These are phyloP conservation scores for Rotaria magnacalcarata DNA, from an alignment of 2,888 invertebrate species.

Conservation along the genomic window DNA sequence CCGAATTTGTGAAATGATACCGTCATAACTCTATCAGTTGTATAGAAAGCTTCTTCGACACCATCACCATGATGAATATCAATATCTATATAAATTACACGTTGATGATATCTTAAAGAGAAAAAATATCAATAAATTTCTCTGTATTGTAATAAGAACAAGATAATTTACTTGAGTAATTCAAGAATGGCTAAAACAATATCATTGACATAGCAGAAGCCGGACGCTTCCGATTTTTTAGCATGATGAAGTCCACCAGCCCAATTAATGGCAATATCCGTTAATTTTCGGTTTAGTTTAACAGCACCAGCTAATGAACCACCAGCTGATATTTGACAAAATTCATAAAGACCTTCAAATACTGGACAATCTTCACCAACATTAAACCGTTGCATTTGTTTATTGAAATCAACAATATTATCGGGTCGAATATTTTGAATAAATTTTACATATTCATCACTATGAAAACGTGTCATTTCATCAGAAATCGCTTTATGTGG, in stretches of 20 bases:
- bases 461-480: slow-evolving; percentile 99
- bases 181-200: slow-evolving; percentile 95
- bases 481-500: slow-evolving; percentile 98
- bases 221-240: slow-evolving; percentile 96
- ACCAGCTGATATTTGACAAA: slow-evolving; percentile 94
- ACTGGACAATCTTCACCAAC: slow-evolving; percentile 99
- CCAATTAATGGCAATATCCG: slow-evolving; percentile 99
- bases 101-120: slow-evolving; percentile 69
- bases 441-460: slow-evolving; percentile 96
- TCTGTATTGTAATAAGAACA: too few relatives aligned
- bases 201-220: slow-evolving; percentile 98
- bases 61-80: slow-evolving; percentile 99
- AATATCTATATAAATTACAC: slow-evolving; percentile 95
- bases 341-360: slow-evolving; percentile 97
- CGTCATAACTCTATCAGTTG: slow-evolving; percentile 98
- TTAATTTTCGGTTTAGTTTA: slow-evolving; percentile 93
- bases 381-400: slow-evolving; percentile 90
- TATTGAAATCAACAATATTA: slow-evolving; percentile 97
- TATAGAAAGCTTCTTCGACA: slow-evolving; percentile 97
- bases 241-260: slow-evolving; percentile 98
- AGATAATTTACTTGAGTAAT: slow-evolving; percentile 69
- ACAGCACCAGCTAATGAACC: slow-evolving; percentile 93
- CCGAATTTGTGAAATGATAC: slow-evolving; percentile 99
- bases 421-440: slow-evolving; percentile 91
- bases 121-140: neutral